Evolutionary conservation across 37 sponge, comb jelly and placozoan species (phyloP).

Genomic region (Halisarca cf. caerulea): DNA sequence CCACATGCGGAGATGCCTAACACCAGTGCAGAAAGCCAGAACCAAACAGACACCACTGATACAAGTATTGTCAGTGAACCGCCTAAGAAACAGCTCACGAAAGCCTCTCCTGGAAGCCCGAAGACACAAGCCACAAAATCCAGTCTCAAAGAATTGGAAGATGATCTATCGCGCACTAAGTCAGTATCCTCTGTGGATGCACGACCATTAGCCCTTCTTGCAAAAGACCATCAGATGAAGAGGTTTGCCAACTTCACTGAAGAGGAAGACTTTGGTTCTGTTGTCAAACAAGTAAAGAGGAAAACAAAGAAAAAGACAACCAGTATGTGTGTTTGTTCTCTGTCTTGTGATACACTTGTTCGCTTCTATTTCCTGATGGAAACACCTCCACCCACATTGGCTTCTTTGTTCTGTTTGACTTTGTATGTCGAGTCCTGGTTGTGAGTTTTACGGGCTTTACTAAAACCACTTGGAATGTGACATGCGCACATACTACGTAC

Average conservation of each 20-base stretch:
- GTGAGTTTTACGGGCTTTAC: too few relatives aligned
- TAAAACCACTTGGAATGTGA: too few relatives aligned
- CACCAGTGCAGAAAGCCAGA: background rate
- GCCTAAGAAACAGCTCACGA: background rate
- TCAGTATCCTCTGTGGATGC: background rate
- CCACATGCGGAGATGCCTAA: background rate
- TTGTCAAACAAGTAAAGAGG: conserved; percentile 24
- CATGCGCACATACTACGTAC: too few relatives aligned
- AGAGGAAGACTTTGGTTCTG: background rate
- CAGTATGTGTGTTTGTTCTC: background rate
- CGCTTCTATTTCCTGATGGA: too few relatives aligned
- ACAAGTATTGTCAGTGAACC: background rate
- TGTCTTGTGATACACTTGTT: too few relatives aligned
- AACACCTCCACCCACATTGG: too few relatives aligned
- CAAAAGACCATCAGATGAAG: background rate
- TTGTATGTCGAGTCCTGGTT: too few relatives aligned
- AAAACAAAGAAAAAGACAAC: background rate
- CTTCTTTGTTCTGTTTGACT: too few relatives aligned
- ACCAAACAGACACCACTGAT: background rate
- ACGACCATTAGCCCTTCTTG: background rate
- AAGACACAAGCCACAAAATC: too few relatives aligned
- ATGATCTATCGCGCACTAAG: background rate
- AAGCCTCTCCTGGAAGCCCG: background rate
- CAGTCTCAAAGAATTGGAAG: too few relatives aligned
- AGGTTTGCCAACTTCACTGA: background rate